Evolutionary conservation across 2,113 vertebrate species (phyloP), one percentile per base, ranked within the genome.

Genomic region (Addax nasomaculatus): DNA sequence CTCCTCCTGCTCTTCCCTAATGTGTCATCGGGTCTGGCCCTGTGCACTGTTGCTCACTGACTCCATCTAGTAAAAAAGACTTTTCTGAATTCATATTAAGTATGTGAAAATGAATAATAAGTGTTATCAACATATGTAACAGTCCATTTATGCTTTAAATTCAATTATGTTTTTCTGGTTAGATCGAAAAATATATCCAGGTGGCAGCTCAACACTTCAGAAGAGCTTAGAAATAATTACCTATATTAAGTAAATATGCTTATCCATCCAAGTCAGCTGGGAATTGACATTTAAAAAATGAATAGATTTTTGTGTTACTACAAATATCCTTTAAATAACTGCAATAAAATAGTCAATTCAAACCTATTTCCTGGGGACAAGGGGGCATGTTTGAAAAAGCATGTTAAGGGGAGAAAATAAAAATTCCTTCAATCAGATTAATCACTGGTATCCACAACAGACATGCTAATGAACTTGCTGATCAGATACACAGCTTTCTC

Each of bases 181-280:
- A 85, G 64, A 60, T 2, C 36, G 16, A 33, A 96, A 86, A 97
- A 97, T 97, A 97, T 85, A 98, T 93, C 78, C 33, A 97, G 84
- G 81, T 98, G 62, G 94, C 67, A 95, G 79, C 86, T 96, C 12
- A 16, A 47, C 33, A 95, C 70, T 88, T 96, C 29, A 83, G 93
- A 98, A 95, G 97, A 98, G 29, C 94, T 98, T 96, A 97, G 85
- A 98, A 98, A 96, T 98, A 96, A 98, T 58, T 36, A 97, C 45
- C 81, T 36, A 95, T n/a, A 81, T 98, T 98, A 98, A 98, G 96
- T 98, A 97, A 98, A 98, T 85, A 94, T 97, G 79, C 0, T 96
- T 98, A 97, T 97, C 94, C 36, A 96, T 2, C 49, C 93, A 98
- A 98, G 60, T 62, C 96, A 98, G 84, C 62, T 96, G 92, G 95